Conservation (phyloP, 2,888 invertebrate genomes). For the Lordiphosa fenestrarum region DNA sequence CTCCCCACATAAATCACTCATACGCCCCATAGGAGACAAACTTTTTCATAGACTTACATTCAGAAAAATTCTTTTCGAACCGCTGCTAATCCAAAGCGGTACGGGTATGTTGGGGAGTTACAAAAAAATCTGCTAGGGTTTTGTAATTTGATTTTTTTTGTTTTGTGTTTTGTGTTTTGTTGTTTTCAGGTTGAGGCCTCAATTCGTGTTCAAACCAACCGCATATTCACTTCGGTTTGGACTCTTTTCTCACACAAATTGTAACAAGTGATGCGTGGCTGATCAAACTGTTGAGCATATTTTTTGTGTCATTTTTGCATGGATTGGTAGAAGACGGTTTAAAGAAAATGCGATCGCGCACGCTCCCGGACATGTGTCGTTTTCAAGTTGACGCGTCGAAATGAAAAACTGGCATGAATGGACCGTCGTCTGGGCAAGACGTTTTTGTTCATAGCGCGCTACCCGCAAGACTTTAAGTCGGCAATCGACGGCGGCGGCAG, state of each 20-base stretch:
- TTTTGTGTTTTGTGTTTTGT: neutral
- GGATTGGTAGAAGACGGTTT: neutral
- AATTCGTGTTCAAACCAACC: neutral
- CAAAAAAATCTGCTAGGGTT: neutral
- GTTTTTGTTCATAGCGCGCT: slow-evolving; percentile 77
- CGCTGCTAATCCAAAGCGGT: slow-evolving; percentile 33
- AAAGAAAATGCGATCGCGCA: slow-evolving; percentile 46
- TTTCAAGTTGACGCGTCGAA: slow-evolving; percentile 79
- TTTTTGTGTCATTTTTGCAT: slow-evolving; percentile 8
- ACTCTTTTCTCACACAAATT: slow-evolving; percentile 2
- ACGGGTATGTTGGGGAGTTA: neutral
- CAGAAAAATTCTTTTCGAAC: slow-evolving; percentile 10
- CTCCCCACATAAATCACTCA: slow-evolving; percentile 20
- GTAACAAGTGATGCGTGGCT: slow-evolving; percentile 7
- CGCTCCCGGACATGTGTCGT: slow-evolving; percentile 76
- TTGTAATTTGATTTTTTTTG: neutral
- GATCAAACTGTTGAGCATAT: slow-evolving; percentile 11
- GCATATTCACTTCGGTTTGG: slow-evolving; percentile 6
- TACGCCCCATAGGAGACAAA: slow-evolving; percentile 33
- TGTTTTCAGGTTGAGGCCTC: neutral
- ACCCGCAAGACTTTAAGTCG: slow-evolving; percentile 59
- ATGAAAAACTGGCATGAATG: slow-evolving; percentile 81
- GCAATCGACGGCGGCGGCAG: slow-evolving; percentile 31
- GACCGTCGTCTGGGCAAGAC: slow-evolving; percentile 77
- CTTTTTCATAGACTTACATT: slow-evolving; percentile 23